phyloP scores from a whole-genome alignment of 37 sponge, comb jelly and placozoan genomes.

The Chondrilla cf. caribensis region DNA sequence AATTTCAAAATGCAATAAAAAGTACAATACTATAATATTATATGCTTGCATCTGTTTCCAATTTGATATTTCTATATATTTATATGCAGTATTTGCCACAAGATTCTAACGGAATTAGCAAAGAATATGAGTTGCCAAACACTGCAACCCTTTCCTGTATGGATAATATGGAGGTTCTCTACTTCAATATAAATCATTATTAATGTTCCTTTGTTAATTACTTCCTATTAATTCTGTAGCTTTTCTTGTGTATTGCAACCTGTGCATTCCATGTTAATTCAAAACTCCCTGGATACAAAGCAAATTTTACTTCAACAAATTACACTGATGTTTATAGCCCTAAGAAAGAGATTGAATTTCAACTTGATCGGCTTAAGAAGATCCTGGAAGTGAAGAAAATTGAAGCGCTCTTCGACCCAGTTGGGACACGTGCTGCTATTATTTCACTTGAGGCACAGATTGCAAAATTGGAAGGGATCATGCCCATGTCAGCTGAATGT shows the following conservation, averaged over 20 bases:
- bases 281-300: background rate
- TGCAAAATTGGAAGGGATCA: background rate
- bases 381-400: too few relatives aligned
- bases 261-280: background rate
- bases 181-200: background rate
- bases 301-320: background rate
- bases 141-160: background rate
- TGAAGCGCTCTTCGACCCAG: too few relatives aligned
- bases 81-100: too few relatives aligned
- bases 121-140: background rate
- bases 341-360: slow-evolving; percentile 9
- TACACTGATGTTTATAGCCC: background rate
- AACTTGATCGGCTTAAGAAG: background rate
- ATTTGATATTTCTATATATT: too few relatives aligned
- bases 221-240: background rate
- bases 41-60: too few relatives aligned
- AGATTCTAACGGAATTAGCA: background rate
- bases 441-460: too few relatives aligned
- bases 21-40: too few relatives aligned
- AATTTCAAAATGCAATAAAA: too few relatives aligned
- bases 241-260: slow-evolving; percentile 11
- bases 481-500: background rate
- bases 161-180: slow-evolving; percentile 6
- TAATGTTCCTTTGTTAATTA: background rate
- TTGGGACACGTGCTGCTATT: too few relatives aligned